Evolutionary conservation across 2,797 vertebrate species (phyloP).

Genomic region (Enteromius paludinosus): DNA sequence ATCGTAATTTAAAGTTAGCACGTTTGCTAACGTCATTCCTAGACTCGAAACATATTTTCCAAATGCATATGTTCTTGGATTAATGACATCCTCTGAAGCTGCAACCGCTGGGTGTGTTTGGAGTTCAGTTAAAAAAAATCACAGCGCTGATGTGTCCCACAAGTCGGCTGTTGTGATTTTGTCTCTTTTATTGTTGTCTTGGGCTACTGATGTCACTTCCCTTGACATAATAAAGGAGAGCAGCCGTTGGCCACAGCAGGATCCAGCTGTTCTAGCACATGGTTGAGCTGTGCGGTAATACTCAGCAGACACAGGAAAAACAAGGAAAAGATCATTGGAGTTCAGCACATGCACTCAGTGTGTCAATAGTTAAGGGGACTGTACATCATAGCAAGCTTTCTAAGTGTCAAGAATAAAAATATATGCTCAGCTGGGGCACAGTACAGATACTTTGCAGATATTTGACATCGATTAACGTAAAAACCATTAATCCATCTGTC

Average conservation of each 20-base stretch:
- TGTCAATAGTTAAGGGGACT: not conserved
- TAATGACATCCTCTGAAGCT: conserved; percentile 48
- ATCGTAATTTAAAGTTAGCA: not conserved
- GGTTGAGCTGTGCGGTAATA: conserved; percentile 49
- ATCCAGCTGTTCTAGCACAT: conserved; percentile 69
- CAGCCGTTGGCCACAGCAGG: conserved; percentile 64
- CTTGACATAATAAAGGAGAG: conserved; percentile 58
- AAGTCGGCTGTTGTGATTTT: conserved; percentile 69
- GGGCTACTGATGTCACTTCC: conserved; percentile 78
- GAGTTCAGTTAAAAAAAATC: conserved; percentile 66
- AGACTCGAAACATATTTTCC: conserved; percentile 23
- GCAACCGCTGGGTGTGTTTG: conserved; percentile 41
- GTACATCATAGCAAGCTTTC: conserved; percentile 5
- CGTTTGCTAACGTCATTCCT: conserved; percentile 24
- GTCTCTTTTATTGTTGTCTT: conserved; percentile 74
- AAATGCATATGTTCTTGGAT: conserved; percentile 28
- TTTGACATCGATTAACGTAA: not conserved
- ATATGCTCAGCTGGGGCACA: not conserved
- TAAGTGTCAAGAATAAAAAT: conserved; percentile 33
- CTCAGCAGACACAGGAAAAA: conserved; percentile 37
- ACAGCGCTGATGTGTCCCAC: conserved; percentile 64
- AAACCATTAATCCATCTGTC: not conserved
- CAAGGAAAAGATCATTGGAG: conserved; percentile 9
- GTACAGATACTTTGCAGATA: not conserved
- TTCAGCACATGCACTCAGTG: not conserved